Conservation (phyloP, 2,797 vertebrate species). For the Melopsittacus undulatus region DNA sequence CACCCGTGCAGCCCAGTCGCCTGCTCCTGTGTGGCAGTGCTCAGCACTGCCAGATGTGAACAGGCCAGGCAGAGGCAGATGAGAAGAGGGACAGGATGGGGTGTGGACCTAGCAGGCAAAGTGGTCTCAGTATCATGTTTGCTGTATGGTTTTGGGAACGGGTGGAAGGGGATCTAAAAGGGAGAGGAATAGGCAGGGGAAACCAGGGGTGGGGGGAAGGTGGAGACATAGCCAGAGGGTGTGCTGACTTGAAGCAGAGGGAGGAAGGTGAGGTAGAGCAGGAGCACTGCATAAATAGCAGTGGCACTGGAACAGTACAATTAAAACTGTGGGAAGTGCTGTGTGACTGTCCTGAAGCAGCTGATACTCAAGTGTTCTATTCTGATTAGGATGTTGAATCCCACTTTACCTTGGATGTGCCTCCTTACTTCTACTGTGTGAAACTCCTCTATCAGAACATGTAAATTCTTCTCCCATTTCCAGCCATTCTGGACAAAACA, state of each 20-base stretch:
- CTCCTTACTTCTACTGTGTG: not conserved
- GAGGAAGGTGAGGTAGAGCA: not conserved
- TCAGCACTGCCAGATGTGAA: not conserved
- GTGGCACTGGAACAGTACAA: not conserved
- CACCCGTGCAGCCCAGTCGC: rapidly evolving
- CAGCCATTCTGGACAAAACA: not conserved
- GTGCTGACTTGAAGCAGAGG: not conserved
- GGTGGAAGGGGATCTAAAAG: not conserved
- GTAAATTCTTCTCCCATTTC: not conserved
- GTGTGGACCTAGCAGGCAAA: rapidly evolving
- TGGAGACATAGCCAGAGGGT: rapidly evolving
- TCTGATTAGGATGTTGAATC: not conserved
- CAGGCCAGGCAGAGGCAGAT: not conserved
- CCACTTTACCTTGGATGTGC: not conserved
- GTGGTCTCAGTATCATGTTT: rapidly evolving
- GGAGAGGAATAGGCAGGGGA: not conserved
- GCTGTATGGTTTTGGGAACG: not conserved
- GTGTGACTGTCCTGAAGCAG: not conserved
- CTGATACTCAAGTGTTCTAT: not conserved
- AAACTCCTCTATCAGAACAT: not conserved
- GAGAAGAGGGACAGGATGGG: not conserved
- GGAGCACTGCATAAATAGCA: not conserved
- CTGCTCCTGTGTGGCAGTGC: not conserved
- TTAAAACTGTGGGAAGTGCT: not conserved
- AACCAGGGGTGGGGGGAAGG: not conserved